Conservation (phyloP, 2,888 invertebrate genomes). For the Drosophila parthenogenetica region DNA sequence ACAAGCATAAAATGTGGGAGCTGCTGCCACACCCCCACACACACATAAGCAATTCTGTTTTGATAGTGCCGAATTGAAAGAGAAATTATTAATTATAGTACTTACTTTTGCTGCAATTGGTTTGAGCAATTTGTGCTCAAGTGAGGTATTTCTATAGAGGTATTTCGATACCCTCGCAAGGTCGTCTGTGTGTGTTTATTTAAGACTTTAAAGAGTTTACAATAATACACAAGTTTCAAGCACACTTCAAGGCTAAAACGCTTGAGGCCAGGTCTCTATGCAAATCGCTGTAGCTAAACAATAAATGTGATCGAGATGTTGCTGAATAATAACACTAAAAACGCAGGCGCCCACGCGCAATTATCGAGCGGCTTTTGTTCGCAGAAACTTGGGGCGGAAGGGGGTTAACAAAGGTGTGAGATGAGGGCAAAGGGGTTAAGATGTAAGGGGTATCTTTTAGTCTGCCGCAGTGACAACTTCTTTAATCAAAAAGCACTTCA, state of each 20-base stretch:
- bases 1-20: slow-evolving; percentile 44
- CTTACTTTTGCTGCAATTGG: slow-evolving; percentile 39
- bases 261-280: slow-evolving; percentile 37
- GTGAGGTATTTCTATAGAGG: no score
- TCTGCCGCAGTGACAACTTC: slow-evolving; percentile 66
- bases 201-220: slow-evolving; percentile 54
- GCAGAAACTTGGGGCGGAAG: not conserved
- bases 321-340: slow-evolving; percentile 25
- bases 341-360: slow-evolving; percentile 67
- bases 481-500: slow-evolving; percentile 72
- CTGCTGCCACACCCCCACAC: slow-evolving; percentile 32
- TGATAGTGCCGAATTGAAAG: slow-evolving; percentile 43
- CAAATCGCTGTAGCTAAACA: slow-evolving; percentile 47
- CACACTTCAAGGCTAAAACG: slow-evolving; percentile 48
- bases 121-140: slow-evolving; percentile 27
- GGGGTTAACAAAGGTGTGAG: no score
- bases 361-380: slow-evolving; percentile 65
- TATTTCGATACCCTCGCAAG: slow-evolving; percentile 53
- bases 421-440: not conserved
- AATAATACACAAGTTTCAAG: slow-evolving; percentile 43
- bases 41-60: slow-evolving; percentile 13
- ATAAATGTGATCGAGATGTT: slow-evolving; percentile 53
- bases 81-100: slow-evolving; percentile 65
- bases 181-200: slow-evolving; percentile 53
- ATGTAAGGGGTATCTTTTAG: not conserved